Evolutionary conservation across 2,797 vertebrate genomes (phyloP).

Genomic region (Cetoscarus ocellatus): DNA sequence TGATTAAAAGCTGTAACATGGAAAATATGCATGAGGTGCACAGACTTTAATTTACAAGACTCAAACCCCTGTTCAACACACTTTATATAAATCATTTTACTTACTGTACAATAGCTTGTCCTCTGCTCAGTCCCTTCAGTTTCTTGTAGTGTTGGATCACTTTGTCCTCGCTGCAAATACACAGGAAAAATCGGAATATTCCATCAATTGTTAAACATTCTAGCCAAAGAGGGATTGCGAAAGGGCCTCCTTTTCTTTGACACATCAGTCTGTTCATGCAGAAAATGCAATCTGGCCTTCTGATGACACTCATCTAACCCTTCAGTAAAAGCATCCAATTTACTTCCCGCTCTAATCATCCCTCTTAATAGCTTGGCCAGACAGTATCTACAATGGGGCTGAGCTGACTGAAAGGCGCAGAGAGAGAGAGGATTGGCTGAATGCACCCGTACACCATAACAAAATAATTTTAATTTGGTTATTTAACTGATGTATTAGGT

Average conservation of each 20-base stretch:
- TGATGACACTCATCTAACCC: conserved; percentile 66
- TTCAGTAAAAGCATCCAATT: conserved; percentile 63
- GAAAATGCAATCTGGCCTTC: conserved; percentile 78
- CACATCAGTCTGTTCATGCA: conserved; percentile 73
- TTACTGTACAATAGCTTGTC: conserved; percentile 97
- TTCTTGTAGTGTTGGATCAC: conserved; percentile 94
- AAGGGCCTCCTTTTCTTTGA: conserved; percentile 52
- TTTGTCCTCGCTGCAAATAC: conserved; percentile 92
- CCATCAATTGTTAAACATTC: conserved; percentile 55
- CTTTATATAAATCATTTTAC: conserved; percentile 63
- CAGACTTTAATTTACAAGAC: not conserved
- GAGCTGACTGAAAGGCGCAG: conserved; percentile 25
- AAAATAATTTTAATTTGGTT: conserved; percentile 57
- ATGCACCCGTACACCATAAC: conserved; percentile 19
- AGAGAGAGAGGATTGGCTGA: conserved; percentile 12
- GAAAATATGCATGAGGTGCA: not conserved
- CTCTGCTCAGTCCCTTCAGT: conserved; percentile 93
- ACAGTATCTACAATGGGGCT: conserved; percentile 37
- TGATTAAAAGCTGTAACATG: too few species aligned
- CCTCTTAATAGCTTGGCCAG: conserved; percentile 48
- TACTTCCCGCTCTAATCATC: conserved; percentile 65
- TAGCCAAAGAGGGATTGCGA: conserved; percentile 40
- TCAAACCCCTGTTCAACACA: not conserved
- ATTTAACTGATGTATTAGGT: conserved; percentile 55
- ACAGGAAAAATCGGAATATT: conserved; percentile 70